Percentiles rank a stretch among this genome's conserved stretches.
Evolutionary conservation across 2,888 invertebrate genomes (phyloP).

Genomic region (Silvanus unidentatus): DNA sequence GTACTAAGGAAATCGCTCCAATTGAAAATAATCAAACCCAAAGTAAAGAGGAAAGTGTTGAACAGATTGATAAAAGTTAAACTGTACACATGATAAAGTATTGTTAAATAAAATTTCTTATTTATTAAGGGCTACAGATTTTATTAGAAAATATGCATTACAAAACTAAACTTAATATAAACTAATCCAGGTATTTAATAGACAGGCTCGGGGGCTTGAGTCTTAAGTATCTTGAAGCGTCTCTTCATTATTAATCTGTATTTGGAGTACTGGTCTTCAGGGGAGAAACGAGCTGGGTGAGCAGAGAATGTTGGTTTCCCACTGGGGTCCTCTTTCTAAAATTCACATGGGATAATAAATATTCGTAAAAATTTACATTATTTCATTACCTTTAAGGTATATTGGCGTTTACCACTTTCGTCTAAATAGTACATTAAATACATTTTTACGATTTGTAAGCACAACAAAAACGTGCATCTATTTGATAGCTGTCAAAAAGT

Average conservation of each 20-base stretch:
- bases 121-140: no score
- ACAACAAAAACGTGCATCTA: no score
- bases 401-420: slow-evolving; percentile 9
- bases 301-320: slow-evolving; percentile 16
- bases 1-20: slow-evolving; percentile 44
- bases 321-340: slow-evolving; percentile 6
- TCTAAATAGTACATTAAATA: slow-evolving; percentile 15
- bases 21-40: background rate
- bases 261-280: slow-evolving; percentile 16
- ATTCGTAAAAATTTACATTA: background rate
- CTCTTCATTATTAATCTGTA: slow-evolving; percentile 13
- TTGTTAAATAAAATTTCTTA: no score
- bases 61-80: no score
- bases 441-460: no score
- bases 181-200: slow-evolving; percentile 7
- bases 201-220: slow-evolving; percentile 13
- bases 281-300: slow-evolving; percentile 17
- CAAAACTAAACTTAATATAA: background rate
- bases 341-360: background rate
- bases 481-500: no score
- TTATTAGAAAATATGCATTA: no score
- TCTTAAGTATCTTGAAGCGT: slow-evolving; percentile 13
- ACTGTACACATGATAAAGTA: no score
- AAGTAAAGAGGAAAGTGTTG: background rate
- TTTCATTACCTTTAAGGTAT: slow-evolving; percentile 12